Base-by-base conservation (phyloP, 1,140 invertebrate species). In the Drosophila takahashii region DNA sequence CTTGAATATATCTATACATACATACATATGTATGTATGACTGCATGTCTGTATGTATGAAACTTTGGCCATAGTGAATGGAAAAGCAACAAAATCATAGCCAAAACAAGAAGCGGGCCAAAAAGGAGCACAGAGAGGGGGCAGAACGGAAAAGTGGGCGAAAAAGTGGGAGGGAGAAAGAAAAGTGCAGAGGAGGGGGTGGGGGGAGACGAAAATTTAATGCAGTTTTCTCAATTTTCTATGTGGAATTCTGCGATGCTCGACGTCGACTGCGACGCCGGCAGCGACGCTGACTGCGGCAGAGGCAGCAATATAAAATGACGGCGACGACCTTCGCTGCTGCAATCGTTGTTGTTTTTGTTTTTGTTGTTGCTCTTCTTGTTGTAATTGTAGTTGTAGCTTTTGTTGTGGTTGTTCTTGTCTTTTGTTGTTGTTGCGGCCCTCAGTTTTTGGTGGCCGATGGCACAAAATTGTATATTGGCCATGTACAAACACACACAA, bases 161-260 rank as follows among this genome's bases (percentile, higher is more conserved):
- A 22, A 26, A 15, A 56, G 34, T 45, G 41, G 62, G 18, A 69
- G 44, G 44, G 15, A 57, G 41, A 67, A 32, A 50, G 66, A 70
- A 22, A 10, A 16, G 9, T 51, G 45, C 29, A 45, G 56, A 16
- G 7, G n/a, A 26, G 3, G 18, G 36, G 10, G 11, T 16, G 15
- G 2, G 5, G 29, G 29, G 50, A 18, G 69, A 81, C 73, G 65
- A 86, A 87, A 86, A 86, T 81, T 71, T 86, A 76, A 86, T 86
- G 83, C 83, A 86, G 65, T 86, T 86, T 87, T 87, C 75, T 83
- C 66, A 62, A 86, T 87, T 87, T 86, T 81, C 83, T 79, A 87
- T 79, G 75, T 79, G 76, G 75, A 86, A 81, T 79, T 76, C 47
- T 81, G 37, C 69, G 45, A 54, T 58, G 32, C 65, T 67, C 39